phyloP scores from a whole-genome alignment of 2,888 invertebrate species.

The Dichetophora obliterata region DNA sequence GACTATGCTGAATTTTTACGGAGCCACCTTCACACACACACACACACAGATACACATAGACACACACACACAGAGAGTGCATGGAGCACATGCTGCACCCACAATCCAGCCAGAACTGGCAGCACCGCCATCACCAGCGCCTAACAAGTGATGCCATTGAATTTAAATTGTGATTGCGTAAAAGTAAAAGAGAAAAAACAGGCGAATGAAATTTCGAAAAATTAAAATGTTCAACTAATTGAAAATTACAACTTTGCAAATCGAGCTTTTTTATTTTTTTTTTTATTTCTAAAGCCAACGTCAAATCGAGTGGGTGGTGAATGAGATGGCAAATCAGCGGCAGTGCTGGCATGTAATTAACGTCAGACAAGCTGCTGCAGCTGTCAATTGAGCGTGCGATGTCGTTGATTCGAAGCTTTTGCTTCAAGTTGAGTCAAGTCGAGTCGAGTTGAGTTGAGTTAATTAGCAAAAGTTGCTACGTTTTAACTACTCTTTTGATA shows the following conservation, averaged over 20 bases:
- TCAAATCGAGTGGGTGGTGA: not conserved
- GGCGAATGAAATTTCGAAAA: constrained; percentile 10
- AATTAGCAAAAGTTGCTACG: constrained; percentile 29
- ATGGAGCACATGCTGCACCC: not conserved
- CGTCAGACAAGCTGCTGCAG: constrained; percentile 10
- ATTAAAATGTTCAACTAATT: constrained; percentile 34
- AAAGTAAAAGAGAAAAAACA: not conserved
- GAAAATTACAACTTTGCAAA: constrained; percentile 28
- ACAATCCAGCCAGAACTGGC: not conserved
- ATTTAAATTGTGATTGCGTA: constrained; percentile 15
- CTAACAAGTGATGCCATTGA: constrained; percentile 19
- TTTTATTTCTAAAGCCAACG: constrained; percentile 1
- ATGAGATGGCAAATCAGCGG: too few relatives aligned
- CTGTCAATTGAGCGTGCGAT: constrained; percentile 31
- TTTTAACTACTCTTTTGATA: not conserved
- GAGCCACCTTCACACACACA: not conserved
- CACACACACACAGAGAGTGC: not conserved
- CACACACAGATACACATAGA: not conserved
- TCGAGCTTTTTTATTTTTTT: not conserved
- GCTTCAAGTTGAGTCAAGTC: not conserved
- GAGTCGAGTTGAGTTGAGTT: constrained; percentile 30
- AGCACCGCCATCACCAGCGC: not conserved
- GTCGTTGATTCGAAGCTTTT: constrained; percentile 33
- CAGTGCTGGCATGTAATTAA: not conserved
- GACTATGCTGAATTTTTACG: not conserved